Evolutionary conservation across 2,113 vertebrate genomes (phyloP).

Genomic region (Ploceus nigricollis): DNA sequence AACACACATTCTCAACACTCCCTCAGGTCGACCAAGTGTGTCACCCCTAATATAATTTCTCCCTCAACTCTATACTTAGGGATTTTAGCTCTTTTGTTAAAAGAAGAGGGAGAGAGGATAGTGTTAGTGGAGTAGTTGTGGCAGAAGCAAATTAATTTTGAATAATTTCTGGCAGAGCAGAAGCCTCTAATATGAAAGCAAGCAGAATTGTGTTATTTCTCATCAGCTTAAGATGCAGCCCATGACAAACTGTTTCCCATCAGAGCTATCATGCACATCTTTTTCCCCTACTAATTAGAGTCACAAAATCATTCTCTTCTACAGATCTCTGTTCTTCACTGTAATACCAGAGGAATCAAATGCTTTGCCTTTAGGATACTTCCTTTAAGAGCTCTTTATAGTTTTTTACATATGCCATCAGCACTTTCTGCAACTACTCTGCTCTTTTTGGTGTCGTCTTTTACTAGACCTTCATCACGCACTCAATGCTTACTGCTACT

Average conservation of each 20-base stretch:
- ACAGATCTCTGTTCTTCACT: neutral
- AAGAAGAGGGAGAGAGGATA: neutral
- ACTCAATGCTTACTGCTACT: constrained; percentile 67
- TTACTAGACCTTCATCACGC: constrained; percentile 56
- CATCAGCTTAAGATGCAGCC: neutral
- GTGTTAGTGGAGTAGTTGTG: neutral
- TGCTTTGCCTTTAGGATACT: neutral
- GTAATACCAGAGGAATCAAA: neutral
- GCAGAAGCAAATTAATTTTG: neutral
- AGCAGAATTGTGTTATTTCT: neutral
- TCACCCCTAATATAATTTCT: neutral
- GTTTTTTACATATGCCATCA: neutral
- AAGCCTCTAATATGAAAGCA: neutral
- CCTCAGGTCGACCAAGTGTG: neutral
- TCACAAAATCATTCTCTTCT: neutral
- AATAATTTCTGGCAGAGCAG: neutral
- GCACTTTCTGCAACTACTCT: constrained; percentile 40
- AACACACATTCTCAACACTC: neutral
- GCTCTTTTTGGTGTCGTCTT: constrained; percentile 77
- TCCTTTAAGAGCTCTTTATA: neutral
- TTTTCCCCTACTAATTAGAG: neutral
- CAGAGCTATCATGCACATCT: neutral
- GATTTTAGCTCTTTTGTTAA: neutral
- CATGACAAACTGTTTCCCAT: neutral
- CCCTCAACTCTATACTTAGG: neutral